These are phyloP conservation scores for Sylvilagus floridanus DNA, from an alignment of 2,797 vertebrate species.

Conservation along the genomic window DNA sequence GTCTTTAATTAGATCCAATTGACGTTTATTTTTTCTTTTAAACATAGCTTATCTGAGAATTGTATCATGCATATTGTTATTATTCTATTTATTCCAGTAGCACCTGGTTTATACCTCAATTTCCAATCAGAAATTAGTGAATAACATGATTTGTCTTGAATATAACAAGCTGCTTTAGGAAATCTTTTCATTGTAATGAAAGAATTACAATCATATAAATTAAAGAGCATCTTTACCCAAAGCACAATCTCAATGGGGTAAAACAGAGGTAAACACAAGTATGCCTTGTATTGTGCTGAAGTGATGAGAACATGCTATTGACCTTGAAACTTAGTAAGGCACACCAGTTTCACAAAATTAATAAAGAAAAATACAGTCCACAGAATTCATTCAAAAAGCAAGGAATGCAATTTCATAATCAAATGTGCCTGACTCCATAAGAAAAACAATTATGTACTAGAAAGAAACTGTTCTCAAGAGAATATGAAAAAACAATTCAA, in stretches of 20 bases:
- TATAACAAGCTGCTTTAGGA: not conserved
- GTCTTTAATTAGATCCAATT: not conserved
- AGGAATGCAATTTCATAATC: not conserved
- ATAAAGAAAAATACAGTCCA: not conserved
- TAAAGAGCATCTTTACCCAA: not conserved
- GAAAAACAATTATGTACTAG: not conserved
- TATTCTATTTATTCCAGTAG: not conserved
- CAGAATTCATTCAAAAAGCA: not conserved
- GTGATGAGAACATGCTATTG: not conserved
- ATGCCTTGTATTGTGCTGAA: not conserved
- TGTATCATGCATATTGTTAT: constrained; percentile 3
- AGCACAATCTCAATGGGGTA: not conserved
- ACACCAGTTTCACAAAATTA: not conserved
- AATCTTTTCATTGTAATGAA: not conserved
- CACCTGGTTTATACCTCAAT: not conserved
- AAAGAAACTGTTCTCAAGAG: not conserved
- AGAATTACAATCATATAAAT: not conserved
- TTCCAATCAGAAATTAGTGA: not conserved
- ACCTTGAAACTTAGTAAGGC: not conserved
- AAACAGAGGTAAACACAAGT: not conserved
- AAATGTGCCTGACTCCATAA: not conserved
- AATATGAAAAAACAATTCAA: not conserved
- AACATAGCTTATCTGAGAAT: not conserved
- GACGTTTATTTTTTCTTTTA: not conserved
- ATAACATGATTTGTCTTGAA: not conserved